Evolutionary conservation across 2,113 vertebrate genomes (phyloP).

Genomic region (Pseudopipra pipra): DNA sequence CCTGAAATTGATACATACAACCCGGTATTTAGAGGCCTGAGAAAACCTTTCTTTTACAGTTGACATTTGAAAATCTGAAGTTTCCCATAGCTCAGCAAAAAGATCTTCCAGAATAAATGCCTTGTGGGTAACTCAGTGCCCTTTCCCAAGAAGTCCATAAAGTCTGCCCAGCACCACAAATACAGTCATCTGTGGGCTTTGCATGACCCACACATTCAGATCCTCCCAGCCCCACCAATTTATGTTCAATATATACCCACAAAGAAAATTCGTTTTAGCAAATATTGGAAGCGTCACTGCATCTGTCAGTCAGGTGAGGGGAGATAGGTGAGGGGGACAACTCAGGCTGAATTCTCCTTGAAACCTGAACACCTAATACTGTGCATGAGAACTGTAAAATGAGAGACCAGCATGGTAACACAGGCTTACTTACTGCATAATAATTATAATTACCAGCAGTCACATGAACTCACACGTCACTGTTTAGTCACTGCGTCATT

Average conservation of each 20-base stretch:
- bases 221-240: not conserved
- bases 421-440: not conserved
- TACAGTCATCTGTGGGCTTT: not conserved
- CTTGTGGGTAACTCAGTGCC: not conserved
- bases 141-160: not conserved
- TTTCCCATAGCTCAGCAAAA: not conserved
- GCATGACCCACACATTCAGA: not conserved
- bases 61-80: not conserved
- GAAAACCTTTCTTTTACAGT: not conserved
- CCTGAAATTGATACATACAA: slow-evolving; percentile 65
- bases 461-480: not conserved
- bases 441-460: not conserved
- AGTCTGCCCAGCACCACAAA: not conserved
- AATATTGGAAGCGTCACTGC: not conserved
- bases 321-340: not conserved
- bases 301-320: not conserved
- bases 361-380: not conserved
- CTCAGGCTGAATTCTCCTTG: not conserved
- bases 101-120: not conserved
- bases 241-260: not conserved
- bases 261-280: not conserved
- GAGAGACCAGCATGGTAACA: not conserved
- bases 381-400: not conserved
- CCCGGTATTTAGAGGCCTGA: not conserved
- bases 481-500: not conserved